Percentiles rank a stretch among this genome's conserved stretches.
Conservation (phyloP, 2,797 vertebrate species). For the Ciconia nigra region DNA sequence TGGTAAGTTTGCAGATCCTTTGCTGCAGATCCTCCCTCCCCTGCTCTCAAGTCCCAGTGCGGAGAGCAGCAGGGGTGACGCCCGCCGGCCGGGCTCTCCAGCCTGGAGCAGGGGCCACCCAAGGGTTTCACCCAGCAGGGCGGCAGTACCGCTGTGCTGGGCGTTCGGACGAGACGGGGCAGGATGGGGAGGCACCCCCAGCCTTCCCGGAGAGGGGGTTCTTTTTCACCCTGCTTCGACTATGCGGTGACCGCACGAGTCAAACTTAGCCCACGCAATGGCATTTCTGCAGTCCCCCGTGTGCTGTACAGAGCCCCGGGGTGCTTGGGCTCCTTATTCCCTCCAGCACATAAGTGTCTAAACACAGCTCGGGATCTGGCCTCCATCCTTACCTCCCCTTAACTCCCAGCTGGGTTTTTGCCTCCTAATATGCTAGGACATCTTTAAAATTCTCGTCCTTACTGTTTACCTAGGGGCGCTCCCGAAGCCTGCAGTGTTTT, state of each 20-base stretch:
- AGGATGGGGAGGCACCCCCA: background rate
- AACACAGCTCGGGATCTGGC: background rate
- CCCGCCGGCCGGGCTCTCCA: too few species aligned
- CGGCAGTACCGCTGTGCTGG: fast-evolving
- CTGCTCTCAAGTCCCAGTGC: background rate
- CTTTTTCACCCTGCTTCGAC: background rate
- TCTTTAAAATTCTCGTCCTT: background rate
- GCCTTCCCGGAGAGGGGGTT: background rate
- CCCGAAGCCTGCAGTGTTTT: background rate
- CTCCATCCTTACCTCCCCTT: background rate
- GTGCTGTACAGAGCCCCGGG: background rate
- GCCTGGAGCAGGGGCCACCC: background rate
- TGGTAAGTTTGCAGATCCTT: background rate
- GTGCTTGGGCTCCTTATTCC: background rate
- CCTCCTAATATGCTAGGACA: background rate
- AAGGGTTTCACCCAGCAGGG: background rate
- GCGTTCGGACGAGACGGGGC: fast-evolving
- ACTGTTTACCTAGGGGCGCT: background rate
- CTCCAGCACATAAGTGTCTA: background rate
- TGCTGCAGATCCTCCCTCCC: background rate
- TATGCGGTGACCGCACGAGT: fast-evolving
- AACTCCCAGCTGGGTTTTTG: background rate
- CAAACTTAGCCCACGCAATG: background rate
- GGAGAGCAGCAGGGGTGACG: background rate
- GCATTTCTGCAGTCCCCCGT: background rate